Conservation (phyloP, 2,797 vertebrate genomes). For the Eulemur rubriventer region DNA sequence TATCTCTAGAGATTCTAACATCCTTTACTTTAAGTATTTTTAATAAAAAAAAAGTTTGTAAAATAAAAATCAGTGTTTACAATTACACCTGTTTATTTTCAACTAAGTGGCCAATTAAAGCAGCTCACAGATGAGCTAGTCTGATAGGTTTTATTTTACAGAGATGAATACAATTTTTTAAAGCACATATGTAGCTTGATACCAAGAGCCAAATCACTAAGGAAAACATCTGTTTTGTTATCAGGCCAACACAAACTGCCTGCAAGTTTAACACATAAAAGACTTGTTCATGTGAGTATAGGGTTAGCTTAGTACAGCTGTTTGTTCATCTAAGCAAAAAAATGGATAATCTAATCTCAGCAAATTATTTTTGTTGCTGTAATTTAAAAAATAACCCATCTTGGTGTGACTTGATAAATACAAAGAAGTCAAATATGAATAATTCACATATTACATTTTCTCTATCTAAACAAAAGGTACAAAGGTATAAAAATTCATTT, state of each 20-base stretch:
- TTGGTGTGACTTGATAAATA: conserved; percentile 48
- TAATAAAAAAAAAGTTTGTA: background rate
- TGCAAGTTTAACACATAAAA: conserved; percentile 47
- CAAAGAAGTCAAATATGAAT: conserved; percentile 48
- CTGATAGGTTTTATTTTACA: background rate
- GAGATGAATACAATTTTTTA: background rate
- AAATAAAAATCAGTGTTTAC: conserved; percentile 34
- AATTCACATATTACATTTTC: conserved; percentile 51
- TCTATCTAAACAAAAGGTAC: conserved; percentile 41
- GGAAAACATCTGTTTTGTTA: conserved; percentile 60
- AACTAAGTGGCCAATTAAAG: conserved; percentile 8
- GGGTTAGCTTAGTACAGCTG: conserved; percentile 35
- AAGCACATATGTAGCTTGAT: background rate
- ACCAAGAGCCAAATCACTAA: background rate
- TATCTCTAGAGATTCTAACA: background rate
- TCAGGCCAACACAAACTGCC: conserved; percentile 54
- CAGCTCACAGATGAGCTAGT: background rate
- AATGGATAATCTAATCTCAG: conserved; percentile 49
- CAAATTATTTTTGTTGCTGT: conserved; percentile 56
- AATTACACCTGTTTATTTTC: conserved; percentile 52
- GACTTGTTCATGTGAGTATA: conserved; percentile 35
- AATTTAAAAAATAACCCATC: conserved; percentile 49
- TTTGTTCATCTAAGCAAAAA: conserved; percentile 48
- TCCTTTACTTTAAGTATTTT: background rate
- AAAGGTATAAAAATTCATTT: conserved; percentile 24